phyloP scores from a whole-genome alignment of 2,888 invertebrate genomes.

The Slavum lentiscoides region DNA sequence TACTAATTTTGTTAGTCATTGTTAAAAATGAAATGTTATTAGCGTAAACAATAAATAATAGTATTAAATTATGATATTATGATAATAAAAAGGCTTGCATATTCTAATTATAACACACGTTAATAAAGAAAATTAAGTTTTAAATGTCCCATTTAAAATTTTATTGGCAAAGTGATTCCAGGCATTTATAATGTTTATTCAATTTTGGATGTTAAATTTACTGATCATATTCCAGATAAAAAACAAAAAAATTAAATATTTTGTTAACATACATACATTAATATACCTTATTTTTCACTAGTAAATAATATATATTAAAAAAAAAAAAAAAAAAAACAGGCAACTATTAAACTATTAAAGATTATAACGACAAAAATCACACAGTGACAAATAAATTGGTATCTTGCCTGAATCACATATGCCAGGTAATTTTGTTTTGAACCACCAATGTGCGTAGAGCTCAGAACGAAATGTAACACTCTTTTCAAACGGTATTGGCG shows the following conservation, averaged over 20 bases:
- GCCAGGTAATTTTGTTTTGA: conserved; percentile 74
- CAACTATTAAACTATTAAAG: conserved; percentile 4
- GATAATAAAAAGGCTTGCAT: background rate
- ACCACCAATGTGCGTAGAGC: conserved; percentile 91
- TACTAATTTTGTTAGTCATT: conserved; percentile 18
- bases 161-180: conserved; percentile 32
- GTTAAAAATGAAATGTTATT: background rate
- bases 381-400: conserved; percentile 45
- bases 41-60: background rate
- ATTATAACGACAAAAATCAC: conserved; percentile 40
- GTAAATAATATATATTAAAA: background rate
- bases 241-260: background rate
- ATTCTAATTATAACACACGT: conserved; percentile 37
- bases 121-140: conserved; percentile 12
- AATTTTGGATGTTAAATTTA: conserved; percentile 10
- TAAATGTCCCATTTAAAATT: background rate
- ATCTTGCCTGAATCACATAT: conserved; percentile 54
- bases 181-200: conserved; percentile 17
- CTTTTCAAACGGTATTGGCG: conserved; percentile 26
- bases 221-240: background rate
- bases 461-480: conserved; percentile 70
- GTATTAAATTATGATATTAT: background rate
- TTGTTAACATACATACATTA: background rate
- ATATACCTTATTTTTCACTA: background rate
- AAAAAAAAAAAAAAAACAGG: conserved; percentile 31